Conservation (phyloP, 2,888 invertebrate genomes). For the Julus scanicus region DNA sequence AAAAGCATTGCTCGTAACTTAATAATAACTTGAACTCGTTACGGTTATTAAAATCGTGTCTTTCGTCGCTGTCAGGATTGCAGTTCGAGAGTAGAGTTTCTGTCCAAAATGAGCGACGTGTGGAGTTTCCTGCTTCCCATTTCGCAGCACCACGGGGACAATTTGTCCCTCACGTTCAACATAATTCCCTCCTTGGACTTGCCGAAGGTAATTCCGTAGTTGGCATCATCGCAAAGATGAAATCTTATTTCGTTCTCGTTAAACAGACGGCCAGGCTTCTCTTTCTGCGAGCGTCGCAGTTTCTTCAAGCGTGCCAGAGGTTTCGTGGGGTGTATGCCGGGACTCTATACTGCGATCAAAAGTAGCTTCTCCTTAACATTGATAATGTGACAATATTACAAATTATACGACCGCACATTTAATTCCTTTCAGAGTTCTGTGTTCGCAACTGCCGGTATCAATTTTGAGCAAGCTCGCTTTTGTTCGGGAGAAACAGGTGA, state of each 20-base stretch:
- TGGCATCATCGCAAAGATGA: neutral
- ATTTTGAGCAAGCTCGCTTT: conserved; percentile 54
- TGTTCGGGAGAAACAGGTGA: conserved; percentile 52
- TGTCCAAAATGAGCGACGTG: conserved; percentile 83
- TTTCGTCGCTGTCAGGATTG: neutral
- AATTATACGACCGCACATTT: neutral
- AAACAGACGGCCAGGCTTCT: conserved; percentile 85
- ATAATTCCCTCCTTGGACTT: conserved; percentile 79
- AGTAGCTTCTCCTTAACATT: conserved; percentile 1
- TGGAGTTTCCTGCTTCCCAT: conserved; percentile 91
- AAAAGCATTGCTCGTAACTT: neutral
- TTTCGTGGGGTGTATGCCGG: conserved; percentile 85
- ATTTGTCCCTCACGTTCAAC: conserved; percentile 73
- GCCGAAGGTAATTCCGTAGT: conserved; percentile 48
- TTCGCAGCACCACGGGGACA: conserved; percentile 83
- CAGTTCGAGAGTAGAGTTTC: conserved; percentile 64
- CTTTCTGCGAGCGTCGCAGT: conserved; percentile 86
- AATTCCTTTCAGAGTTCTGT: conserved; percentile 53
- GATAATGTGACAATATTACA: neutral
- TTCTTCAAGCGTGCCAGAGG: conserved; percentile 84
- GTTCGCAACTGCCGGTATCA: conserved; percentile 53
- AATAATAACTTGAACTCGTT: neutral
- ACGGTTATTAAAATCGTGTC: neutral
- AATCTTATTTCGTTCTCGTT: neutral
- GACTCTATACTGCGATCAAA: conserved; percentile 79